Base-by-base conservation (phyloP, 1,140 invertebrate genomes). In the Metopolophium dirhodum region DNA sequence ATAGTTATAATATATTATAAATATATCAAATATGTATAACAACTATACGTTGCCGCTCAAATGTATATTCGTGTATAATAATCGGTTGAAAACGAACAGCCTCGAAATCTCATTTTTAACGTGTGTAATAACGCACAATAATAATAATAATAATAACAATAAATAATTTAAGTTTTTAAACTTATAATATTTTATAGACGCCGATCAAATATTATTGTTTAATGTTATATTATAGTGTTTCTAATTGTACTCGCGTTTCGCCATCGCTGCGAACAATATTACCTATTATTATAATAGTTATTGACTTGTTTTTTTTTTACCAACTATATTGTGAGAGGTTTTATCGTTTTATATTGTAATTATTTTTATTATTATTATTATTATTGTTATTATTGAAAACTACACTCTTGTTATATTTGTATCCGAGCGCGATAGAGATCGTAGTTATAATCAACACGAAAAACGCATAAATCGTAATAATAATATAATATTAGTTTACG, bases 11-110 rank as follows among this genome's bases (percentile, higher is more conserved):
- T 54, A 54, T 54, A 23, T 54, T 88, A 51, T 37, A 9, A 89
- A 51, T 51, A 11, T 23, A 37, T 54, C 35, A 35, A 54, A 54
- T 49, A 87, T 49, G n/a, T 51, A 45, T 47, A 49, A 30, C 37
- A 57, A 89, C 1, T 89, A 68, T n/a, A 89, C 20, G 47, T 37
- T 41, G n/a, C 49, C 35, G 49, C 88, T 89, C 88, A 89, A 89
- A 89, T 57, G 8, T 51, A 35, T 57, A 57, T 26, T 30, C 35
- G 11, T 86, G 20, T 23, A 7, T 54, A 54, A 35, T 88, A 54
- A 89, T 26, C 8, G 11, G 35, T 26, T 41, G 87, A 89, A 57
- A 57, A 37, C 8, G 6, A 54, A 37, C 51, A 54, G n/a, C 49
- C 35, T 54, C 51, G 22, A 89, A 35, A 89, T 89, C 49, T 57